Evolutionary conservation across 2,113 vertebrate genomes (phyloP), one percentile per base, ranked within the genome.

Genomic region (Nibea coibor): DNA sequence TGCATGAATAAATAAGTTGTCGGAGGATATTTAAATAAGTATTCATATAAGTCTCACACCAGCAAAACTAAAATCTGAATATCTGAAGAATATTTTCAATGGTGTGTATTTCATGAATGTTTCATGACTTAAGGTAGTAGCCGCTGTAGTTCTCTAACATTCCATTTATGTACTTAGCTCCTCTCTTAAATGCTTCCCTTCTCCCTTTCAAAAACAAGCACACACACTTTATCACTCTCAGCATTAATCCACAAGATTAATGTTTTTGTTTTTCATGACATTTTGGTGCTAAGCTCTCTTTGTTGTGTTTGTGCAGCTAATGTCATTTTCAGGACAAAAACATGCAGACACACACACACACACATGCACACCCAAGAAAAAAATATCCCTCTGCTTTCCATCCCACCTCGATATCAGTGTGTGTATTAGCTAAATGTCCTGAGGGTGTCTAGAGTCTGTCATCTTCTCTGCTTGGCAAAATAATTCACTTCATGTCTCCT

Each of bases 391-490:
- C 28, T 59, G 15, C 59, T 6, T 22, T 64, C 71, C 50, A 20
- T 67, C 67, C 63, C 51, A 59, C 58, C 14, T 50, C 65, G 22
- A 70, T 57, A 68, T 85, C 65, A 47, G 42, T 75, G 48, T 59
- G 67, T 64, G 70, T 78, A 35, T 78, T 75, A 82, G 70, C 80
- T 78, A 54, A 87, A 87, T 81, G 80, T 82, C 82, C 85, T 35
- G 24, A 54, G 79, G 85, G 35, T 47, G 51, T 85, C 76, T 31
- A 0, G 20, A 63, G 76, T 85, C 80, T 87, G 65, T 85, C 85
- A 87, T 87, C 80, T 73, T 73, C 66, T 79, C 78, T 79, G 73
- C 71, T 72, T 72, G 59, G 72, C 64, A 82, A 64, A 77, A 74
- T 87, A 75, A 78, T 82, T 87, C 80, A 70, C 59, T 84, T 31